phyloP scores from a whole-genome alignment of 2,888 invertebrate species.

The Caenorhabditis panamensis region DNA sequence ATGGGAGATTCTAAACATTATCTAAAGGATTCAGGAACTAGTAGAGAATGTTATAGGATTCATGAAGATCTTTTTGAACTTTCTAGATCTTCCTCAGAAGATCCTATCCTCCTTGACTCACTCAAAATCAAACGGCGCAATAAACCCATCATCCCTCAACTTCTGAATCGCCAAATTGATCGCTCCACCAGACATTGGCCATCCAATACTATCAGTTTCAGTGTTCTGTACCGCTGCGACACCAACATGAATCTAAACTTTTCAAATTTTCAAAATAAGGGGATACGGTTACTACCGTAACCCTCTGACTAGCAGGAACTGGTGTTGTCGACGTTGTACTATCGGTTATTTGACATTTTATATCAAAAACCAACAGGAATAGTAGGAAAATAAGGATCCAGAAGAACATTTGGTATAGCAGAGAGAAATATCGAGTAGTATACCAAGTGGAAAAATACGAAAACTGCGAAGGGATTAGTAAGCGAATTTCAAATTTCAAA shows the following conservation, averaged over 20 bases:
- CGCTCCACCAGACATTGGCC: conserved; percentile 68
- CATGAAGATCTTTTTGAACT: no score
- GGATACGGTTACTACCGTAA: no score
- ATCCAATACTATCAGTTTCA: conserved; percentile 55
- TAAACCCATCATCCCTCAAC: conserved; percentile 63
- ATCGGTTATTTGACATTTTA: conserved; percentile 18
- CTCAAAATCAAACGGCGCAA: conserved; percentile 64
- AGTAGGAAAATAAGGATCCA: neutral
- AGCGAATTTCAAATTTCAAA: no score
- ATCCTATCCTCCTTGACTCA: conserved; percentile 13
- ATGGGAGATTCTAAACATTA: no score
- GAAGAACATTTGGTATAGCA: no score
- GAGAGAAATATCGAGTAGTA: no score
- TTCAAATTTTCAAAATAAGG: no score
- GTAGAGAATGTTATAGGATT: neutral
- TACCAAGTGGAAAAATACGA: no score
- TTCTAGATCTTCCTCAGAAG: no score
- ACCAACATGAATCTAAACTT: conserved; percentile 85
- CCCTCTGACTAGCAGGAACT: conserved; percentile 27
- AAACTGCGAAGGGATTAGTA: no score
- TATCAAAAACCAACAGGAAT: conserved; percentile 32
- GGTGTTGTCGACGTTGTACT: conserved; percentile 41
- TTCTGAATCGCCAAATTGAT: conserved; percentile 70
- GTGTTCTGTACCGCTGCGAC: conserved; percentile 64
- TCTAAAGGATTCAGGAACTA: no score